phyloP scores from a whole-genome alignment of 2,888 invertebrate genomes.

The Dynastes hyllus region DNA sequence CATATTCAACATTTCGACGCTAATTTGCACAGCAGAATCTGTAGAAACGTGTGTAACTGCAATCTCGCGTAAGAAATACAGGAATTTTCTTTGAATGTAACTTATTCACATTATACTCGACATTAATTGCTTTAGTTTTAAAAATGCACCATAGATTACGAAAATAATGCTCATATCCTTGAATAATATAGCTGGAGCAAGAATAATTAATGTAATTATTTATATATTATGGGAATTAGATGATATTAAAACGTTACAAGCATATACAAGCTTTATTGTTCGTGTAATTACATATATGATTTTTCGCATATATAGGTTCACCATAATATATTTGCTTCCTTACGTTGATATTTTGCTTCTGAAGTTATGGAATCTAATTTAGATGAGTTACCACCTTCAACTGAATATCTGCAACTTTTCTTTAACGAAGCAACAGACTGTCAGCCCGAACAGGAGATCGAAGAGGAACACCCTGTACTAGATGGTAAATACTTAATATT shows the following conservation, averaged over 20 bases:
- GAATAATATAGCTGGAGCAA: neutral
- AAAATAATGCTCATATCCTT: neutral
- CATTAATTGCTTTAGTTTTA: no score
- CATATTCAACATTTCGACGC: no score
- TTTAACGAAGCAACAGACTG: conserved; percentile 67
- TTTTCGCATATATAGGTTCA: neutral
- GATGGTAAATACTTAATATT: conserved; percentile 61
- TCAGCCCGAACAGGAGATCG: conserved; percentile 64
- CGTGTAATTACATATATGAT: neutral
- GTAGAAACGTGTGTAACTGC: no score
- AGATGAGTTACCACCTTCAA: conserved; percentile 60
- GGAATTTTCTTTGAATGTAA: no score
- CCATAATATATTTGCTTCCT: neutral
- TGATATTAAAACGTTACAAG: neutral
- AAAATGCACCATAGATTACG: no score
- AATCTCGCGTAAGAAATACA: no score
- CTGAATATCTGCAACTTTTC: conserved; percentile 65
- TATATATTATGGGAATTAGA: conserved; percentile 11
- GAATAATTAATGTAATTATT: conserved; percentile 9
- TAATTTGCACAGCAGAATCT: no score
- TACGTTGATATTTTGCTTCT: neutral
- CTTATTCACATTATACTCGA: no score
- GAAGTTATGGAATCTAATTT: conserved; percentile 52
- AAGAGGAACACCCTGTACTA: conserved; percentile 61
- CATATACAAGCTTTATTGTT: neutral